Evolutionary conservation across 92 coral and sea anemone genomes (phyloP), one percentile per base, ranked within the genome.

Genomic region (Muricea muricata): DNA sequence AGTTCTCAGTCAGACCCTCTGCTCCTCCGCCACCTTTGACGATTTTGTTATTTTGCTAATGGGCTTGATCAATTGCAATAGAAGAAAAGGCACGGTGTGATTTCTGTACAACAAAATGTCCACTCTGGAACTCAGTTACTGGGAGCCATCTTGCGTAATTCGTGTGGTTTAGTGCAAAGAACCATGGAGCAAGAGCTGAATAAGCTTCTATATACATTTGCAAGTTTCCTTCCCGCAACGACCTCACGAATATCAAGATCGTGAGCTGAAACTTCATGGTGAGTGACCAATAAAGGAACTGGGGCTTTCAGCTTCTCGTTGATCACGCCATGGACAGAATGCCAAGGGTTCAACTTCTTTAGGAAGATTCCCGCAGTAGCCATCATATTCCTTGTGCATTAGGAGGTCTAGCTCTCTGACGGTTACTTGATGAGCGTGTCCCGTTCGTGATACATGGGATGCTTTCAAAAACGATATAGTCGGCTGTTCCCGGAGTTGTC

Each of bases 101-200:
- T 34, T 92, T 92, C 4, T 80, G 20, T 29, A 87, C 86, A 0
- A 87, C 91, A 61, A 92, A 89, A 74, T 80, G n/a, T 0, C 95
- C 93, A n/a, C 80, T 86, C 14, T 37, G 11, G 73, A 92, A 89
- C 75, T 89, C 88, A 0, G 18, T 70, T 3, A 91, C 87, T 47
- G 91, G 87, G 0, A 91, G 86, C 91, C 93, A 91, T 13, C 89
- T 50, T 7, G 91, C 85, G 41, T 84, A 88, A 75, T 91, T 37
- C 12, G 83, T 76, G 68, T 12, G 77, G 78, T 91, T 31, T 48
- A 91, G 69, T 0, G 92, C 87, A 79, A 88, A 91, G 26, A 58
- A 2, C 83, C 82, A 84, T n/a, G 91, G 91, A 56, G 87, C 26
- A 18, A 90, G 86, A 32, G 52, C 55, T 8, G 84, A 23, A 20